Conservation (phyloP, 2,888 invertebrate genomes). For the Acronicta psi region DNA sequence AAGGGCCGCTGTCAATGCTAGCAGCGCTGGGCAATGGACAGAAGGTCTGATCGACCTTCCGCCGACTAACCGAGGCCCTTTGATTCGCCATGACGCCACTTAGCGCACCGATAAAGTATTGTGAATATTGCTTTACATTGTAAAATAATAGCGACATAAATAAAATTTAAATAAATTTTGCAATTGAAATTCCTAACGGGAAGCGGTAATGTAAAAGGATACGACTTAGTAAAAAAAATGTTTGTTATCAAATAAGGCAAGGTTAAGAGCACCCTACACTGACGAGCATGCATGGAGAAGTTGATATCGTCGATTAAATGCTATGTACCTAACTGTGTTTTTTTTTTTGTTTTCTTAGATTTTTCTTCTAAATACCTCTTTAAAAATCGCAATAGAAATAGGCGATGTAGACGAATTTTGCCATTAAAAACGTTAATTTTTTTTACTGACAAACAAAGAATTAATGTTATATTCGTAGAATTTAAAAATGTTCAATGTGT, state of each 20-base stretch:
- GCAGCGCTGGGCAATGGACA: conserved; percentile 72
- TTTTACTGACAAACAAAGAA: no score
- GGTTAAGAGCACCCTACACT: no score
- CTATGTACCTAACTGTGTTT: no score
- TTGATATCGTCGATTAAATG: no score
- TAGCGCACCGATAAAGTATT: conserved; percentile 60
- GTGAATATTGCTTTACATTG: conserved; percentile 59
- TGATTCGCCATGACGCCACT: conserved; percentile 79
- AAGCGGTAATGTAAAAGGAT: conserved; percentile 7
- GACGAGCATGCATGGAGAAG: no score
- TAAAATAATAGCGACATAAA: conserved; percentile 31
- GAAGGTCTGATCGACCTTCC: conserved; percentile 83
- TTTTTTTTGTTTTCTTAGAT: no score
- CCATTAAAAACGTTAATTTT: no score
- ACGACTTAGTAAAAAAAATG: not conserved
- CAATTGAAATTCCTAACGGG: conserved; percentile 47
- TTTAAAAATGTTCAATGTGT: no score
- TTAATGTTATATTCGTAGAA: no score
- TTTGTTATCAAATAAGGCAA: not conserved
- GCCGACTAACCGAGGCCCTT: conserved; percentile 78
- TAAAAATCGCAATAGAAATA: no score
- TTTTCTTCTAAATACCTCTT: no score
- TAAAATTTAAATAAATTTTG: conserved; percentile 57
- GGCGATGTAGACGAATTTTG: no score
- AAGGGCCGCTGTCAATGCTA: conserved; percentile 82